phyloP scores from a whole-genome alignment of 2,888 invertebrate genomes.

The Arge pagana region DNA sequence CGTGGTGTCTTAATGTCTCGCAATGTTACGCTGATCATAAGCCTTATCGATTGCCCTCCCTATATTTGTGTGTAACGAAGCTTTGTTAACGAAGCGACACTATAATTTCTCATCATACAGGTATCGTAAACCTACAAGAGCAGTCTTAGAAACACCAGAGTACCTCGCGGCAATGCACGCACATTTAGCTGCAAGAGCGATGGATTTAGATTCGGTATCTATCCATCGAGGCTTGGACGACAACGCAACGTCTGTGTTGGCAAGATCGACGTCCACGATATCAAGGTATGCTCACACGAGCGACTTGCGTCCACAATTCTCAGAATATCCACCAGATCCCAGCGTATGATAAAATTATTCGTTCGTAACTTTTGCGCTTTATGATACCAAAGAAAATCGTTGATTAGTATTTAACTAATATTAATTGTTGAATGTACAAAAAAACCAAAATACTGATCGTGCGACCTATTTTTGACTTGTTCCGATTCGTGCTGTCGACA shows the following conservation, averaged over 20 bases:
- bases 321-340: slow-evolving; percentile 29
- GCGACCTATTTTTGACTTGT: no score
- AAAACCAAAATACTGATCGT: not conserved
- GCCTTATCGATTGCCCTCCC: no score
- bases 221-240: slow-evolving; percentile 84
- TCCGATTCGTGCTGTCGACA: no score
- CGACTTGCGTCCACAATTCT: slow-evolving; percentile 1
- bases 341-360: slow-evolving; percentile 28
- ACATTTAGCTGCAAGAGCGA: slow-evolving; percentile 51
- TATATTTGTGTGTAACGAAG: no score
- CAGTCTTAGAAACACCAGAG: slow-evolving; percentile 74
- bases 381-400: slow-evolving; percentile 16
- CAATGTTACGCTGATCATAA: no score
- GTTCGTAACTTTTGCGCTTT: not conserved
- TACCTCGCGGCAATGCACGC: slow-evolving; percentile 69
- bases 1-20: no score
- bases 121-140: slow-evolving; percentile 77
- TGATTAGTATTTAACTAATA: not conserved
- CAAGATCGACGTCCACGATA: slow-evolving; percentile 61
- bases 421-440: not conserved
- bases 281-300: slow-evolving; percentile 57
- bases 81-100: no score
- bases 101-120: slow-evolving; percentile 58
- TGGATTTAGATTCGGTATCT: slow-evolving; percentile 70
- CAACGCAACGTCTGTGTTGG: slow-evolving; percentile 60